phyloP scores from a whole-genome alignment of 2,113 vertebrate genomes.

The Boulengeromyrus knoepffleri region DNA sequence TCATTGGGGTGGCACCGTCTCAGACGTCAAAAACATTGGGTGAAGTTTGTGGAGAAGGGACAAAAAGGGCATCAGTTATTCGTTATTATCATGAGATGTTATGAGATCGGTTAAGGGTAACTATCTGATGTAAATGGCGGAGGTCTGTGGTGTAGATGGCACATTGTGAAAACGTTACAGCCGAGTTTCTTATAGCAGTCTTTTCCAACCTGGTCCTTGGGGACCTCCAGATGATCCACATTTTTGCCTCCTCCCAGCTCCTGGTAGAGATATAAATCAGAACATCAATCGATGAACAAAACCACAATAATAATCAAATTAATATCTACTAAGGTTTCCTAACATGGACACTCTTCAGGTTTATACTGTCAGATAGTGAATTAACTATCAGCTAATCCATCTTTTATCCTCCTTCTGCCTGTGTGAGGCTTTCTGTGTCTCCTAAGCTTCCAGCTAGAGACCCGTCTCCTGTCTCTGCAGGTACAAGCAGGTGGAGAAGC shows the following conservation, averaged over 20 bases:
- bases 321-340: background rate
- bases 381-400: background rate
- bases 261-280: background rate
- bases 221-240: background rate
- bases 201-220: background rate
- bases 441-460: background rate
- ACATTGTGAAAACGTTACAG: constrained; percentile 5
- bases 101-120: background rate
- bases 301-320: background rate
- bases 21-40: background rate
- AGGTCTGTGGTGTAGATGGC: background rate
- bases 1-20: too few species aligned
- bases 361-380: background rate
- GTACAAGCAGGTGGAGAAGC: constrained; percentile 85
- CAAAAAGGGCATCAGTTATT: background rate
- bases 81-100: background rate
- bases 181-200: background rate
- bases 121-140: background rate
- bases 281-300: background rate
- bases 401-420: background rate
- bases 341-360: background rate
- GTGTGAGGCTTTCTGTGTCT: background rate
- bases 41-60: background rate
- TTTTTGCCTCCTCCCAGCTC: background rate
- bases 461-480: constrained; percentile 48